These are phyloP conservation scores for Cyclura pinguis DNA, from an alignment of 2,797 vertebrate genomes.

Conservation along the genomic window DNA sequence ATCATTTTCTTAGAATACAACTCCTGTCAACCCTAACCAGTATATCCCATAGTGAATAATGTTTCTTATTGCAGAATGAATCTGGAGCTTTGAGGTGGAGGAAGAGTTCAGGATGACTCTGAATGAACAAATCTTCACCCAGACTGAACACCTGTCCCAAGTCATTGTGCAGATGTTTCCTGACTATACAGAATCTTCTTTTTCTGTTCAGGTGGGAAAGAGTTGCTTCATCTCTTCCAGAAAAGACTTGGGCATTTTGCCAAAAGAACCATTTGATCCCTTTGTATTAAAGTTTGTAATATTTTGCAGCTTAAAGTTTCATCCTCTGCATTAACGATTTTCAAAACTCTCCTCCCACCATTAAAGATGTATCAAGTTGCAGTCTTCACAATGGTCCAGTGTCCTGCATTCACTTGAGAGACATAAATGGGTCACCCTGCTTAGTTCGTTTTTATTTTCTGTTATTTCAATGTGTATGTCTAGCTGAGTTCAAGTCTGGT, in stretches of 20 bases:
- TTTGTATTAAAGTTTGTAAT: background rate
- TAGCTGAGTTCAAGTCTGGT: constrained; percentile 54
- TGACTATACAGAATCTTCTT: background rate
- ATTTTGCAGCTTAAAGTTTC: constrained; percentile 23
- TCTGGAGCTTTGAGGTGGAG: background rate
- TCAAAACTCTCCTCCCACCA: background rate
- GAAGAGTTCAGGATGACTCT: background rate
- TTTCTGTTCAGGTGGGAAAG: background rate
- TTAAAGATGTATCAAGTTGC: background rate
- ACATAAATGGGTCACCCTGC: constrained; percentile 62
- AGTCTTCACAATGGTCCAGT: constrained; percentile 27
- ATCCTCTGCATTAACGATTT: constrained; percentile 1
- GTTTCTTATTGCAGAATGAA: background rate
- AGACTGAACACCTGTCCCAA: background rate
- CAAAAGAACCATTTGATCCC: background rate
- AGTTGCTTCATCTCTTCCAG: background rate
- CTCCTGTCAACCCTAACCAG: background rate
- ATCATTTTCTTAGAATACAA: background rate
- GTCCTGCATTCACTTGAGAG: constrained; percentile 44
- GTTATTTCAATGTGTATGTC: constrained; percentile 59
- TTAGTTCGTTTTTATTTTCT: constrained; percentile 61
- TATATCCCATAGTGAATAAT: background rate
- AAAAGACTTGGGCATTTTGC: background rate
- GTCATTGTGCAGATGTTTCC: background rate
- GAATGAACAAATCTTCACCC: background rate